A percentile compares a stretch with the other conserved stretches of the same genome.
These are phyloP conservation scores for Apamea epomidion DNA, from an alignment of 2,888 invertebrate species.

Conservation along the genomic window DNA sequence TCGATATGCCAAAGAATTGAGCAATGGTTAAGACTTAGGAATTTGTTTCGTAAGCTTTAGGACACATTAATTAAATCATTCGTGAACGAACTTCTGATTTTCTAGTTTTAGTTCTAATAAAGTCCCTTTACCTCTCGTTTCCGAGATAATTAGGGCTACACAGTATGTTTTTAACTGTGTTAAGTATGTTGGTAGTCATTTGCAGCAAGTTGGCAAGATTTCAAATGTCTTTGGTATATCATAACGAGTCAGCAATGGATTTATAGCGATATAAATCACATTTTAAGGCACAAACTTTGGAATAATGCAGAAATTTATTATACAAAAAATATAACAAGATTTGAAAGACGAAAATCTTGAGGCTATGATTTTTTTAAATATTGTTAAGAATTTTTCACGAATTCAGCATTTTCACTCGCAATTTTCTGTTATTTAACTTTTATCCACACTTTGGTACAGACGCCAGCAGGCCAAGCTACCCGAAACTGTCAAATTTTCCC, in stretches of 20 bases:
- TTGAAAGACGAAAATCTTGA: constrained; percentile 12
- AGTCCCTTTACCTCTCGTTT: constrained; percentile 21
- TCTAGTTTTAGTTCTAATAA: constrained; percentile 23
- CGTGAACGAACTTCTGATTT: background rate
- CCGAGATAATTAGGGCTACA: constrained; percentile 39
- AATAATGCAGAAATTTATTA: constrained; percentile 74
- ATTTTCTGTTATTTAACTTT: background rate
- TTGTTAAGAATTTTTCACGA: background rate
- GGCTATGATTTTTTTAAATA: background rate
- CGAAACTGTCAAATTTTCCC: too few species aligned
- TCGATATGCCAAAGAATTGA: constrained; percentile 14
- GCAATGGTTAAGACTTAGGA: background rate
- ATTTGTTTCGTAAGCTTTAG: background rate
- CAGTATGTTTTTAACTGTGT: constrained; percentile 48
- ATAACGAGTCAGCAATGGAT: constrained; percentile 83
- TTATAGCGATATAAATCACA: constrained; percentile 85
- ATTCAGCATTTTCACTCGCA: background rate
- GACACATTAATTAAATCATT: constrained; percentile 21
- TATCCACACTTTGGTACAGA: too few species aligned
- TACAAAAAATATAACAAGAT: constrained; percentile 35
- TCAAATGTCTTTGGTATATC: constrained; percentile 84
- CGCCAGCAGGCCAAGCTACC: too few species aligned
- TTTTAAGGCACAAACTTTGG: constrained; percentile 77
- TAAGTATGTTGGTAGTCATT: constrained; percentile 73
- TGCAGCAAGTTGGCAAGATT: constrained; percentile 83